Conservation (phyloP, 2,797 vertebrate genomes). For the Pampus argenteus region DNA sequence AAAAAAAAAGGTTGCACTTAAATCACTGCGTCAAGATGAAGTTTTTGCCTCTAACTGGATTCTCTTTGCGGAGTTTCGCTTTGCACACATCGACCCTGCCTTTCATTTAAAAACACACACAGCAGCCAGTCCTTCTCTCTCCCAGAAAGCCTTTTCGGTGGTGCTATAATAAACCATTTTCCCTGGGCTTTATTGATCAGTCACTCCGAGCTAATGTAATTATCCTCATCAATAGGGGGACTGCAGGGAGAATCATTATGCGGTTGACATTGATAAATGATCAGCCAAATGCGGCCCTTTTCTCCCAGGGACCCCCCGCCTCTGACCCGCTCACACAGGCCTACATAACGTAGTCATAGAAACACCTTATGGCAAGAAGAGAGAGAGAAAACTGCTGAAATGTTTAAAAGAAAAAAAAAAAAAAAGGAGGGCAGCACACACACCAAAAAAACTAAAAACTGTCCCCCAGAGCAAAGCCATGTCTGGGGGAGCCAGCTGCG, state of each 20-base stretch:
- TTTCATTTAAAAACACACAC: constrained; percentile 38
- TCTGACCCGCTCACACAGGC: constrained; percentile 86
- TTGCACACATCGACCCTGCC: constrained; percentile 42
- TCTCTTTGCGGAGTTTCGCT: constrained; percentile 42
- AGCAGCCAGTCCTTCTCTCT: constrained; percentile 67
- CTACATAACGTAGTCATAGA: constrained; percentile 94
- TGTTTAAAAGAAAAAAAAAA: constrained; percentile 65
- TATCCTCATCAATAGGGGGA: constrained; percentile 99
- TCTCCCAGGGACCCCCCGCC: constrained; percentile 93
- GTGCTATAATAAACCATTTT: constrained; percentile 90
- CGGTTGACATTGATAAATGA: constrained; percentile 99
- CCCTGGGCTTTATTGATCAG: constrained; percentile 99
- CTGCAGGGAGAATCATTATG: constrained; percentile 99
- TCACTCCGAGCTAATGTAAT: constrained; percentile 99
- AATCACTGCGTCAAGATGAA: constrained; percentile 27
- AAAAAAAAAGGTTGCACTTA: neutral
- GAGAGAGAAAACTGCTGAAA: constrained; percentile 84
- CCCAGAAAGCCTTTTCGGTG: constrained; percentile 80
- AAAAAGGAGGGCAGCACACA: constrained; percentile 64
- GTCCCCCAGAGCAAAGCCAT: constrained; percentile 70
- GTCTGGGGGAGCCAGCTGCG: constrained; percentile 78
- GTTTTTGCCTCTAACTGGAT: constrained; percentile 40
- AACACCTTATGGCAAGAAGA: constrained; percentile 90
- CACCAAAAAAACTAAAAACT: constrained; percentile 51
- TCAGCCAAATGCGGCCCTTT: constrained; percentile 96